phyloP scores from a whole-genome alignment of 2,888 invertebrate genomes.

The Heliconius cydno region DNA sequence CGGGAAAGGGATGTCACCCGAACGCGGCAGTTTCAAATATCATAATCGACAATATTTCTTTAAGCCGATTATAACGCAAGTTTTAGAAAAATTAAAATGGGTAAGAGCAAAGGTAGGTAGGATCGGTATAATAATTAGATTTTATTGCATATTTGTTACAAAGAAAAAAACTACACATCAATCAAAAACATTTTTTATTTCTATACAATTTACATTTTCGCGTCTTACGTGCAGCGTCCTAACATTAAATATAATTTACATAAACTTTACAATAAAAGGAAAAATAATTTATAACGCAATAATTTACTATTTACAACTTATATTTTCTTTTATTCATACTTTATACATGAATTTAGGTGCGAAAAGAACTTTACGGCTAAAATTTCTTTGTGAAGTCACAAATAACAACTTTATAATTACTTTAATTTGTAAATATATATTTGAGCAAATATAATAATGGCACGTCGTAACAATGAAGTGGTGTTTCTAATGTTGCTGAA shows the following conservation, averaged over 20 bases:
- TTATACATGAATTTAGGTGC: constrained; percentile 43
- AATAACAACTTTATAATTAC: constrained; percentile 28
- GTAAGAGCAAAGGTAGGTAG: neutral
- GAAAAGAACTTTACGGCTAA: constrained; percentile 35
- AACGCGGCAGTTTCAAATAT: constrained; percentile 13
- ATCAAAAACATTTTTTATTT: constrained; percentile 77
- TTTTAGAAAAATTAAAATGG: neutral
- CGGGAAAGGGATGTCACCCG: neutral
- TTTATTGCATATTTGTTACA: neutral
- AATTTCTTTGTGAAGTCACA: constrained; percentile 22
- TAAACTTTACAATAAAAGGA: constrained; percentile 60
- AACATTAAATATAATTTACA: constrained; percentile 62
- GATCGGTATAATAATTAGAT: neutral
- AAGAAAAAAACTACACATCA: constrained; percentile 56
- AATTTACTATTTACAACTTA: constrained; percentile 64
- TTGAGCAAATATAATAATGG: constrained; percentile 50
- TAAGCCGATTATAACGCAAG: too few species aligned
- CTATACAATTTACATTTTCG: constrained; percentile 76
- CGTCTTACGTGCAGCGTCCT: constrained; percentile 66
- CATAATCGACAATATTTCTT: neutral
- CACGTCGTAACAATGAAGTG: constrained; percentile 36
- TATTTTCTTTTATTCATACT: constrained; percentile 30
- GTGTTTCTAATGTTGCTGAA: constrained; percentile 18
- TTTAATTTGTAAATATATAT: constrained; percentile 45
- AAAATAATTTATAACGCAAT: constrained; percentile 47